phyloP scores from a whole-genome alignment of 2,113 vertebrate species.

The Falcunculus frontatus region DNA sequence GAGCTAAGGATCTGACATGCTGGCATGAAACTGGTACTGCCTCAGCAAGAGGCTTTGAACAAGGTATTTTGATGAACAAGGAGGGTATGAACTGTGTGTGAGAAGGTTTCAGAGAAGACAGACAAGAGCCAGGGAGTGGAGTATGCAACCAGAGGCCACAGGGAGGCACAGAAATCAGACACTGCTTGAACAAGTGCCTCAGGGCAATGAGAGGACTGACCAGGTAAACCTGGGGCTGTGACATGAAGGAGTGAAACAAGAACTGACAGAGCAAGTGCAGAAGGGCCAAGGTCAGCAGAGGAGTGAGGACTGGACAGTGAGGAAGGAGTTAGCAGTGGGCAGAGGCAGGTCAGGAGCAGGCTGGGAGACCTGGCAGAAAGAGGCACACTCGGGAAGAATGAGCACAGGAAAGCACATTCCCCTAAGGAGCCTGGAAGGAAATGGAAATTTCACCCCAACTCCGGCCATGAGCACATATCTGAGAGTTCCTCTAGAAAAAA shows the following conservation, averaged over 20 bases:
- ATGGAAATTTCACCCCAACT: neutral
- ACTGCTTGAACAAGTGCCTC: neutral
- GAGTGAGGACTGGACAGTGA: neutral
- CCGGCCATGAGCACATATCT: fast-evolving
- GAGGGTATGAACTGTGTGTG: neutral
- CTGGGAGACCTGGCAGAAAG: neutral
- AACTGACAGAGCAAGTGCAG: neutral
- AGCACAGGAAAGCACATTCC: neutral
- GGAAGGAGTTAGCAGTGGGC: neutral
- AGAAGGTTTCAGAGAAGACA: neutral
- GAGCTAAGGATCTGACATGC: neutral
- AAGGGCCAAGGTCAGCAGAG: neutral
- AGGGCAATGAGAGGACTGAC: neutral
- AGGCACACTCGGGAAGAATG: neutral
- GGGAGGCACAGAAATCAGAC: neutral
- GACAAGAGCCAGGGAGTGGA: neutral
- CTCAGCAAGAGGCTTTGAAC: neutral
- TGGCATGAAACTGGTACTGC: neutral
- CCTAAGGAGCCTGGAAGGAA: neutral
- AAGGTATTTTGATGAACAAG: neutral
- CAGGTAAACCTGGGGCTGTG: neutral
- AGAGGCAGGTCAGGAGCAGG: neutral
- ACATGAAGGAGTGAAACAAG: neutral
- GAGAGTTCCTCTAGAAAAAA: neutral
- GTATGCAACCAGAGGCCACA: neutral